Percentiles rank a stretch among this genome's conserved stretches.
phyloP scores from a whole-genome alignment of 2,888 invertebrate genomes.

The Chloroclystis v-ata region DNA sequence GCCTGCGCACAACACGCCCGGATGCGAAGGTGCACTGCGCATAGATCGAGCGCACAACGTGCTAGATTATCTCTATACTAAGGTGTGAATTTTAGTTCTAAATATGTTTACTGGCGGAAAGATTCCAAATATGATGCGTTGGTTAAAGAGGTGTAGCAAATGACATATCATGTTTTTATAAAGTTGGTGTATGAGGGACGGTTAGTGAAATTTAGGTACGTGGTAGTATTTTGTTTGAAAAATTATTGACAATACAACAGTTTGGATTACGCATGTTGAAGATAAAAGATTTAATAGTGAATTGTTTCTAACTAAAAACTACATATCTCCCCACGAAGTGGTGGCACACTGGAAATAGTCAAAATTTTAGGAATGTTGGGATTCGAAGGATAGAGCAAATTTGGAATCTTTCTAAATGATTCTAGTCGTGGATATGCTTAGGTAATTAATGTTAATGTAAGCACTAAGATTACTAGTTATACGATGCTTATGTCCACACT shows the following conservation, averaged over 20 bases:
- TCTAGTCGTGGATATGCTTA: conserved; percentile 73
- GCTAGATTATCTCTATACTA: conserved; percentile 60
- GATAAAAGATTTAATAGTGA: conserved; percentile 70
- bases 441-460: conserved; percentile 66
- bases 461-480: conserved; percentile 72
- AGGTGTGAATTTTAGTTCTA: conserved; percentile 70
- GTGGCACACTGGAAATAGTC: conserved; percentile 52
- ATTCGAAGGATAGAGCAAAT: conserved; percentile 36
- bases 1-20: background rate
- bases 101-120: conserved; percentile 68
- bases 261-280: conserved; percentile 65
- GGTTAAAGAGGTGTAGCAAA: conserved; percentile 63
- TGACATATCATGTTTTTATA: conserved; percentile 68
- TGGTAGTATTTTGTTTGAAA: conserved; percentile 53
- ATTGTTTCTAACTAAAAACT: conserved; percentile 54
- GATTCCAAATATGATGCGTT: conserved; percentile 69
- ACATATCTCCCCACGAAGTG: conserved; percentile 75
- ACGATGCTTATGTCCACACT: conserved; percentile 76
- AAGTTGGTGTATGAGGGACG: conserved; percentile 47
- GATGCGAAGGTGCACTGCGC: too few relatives aligned
- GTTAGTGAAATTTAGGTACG: conserved; percentile 60
- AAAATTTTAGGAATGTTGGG: conserved; percentile 39
- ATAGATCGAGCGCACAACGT: too few relatives aligned
- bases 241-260: conserved; percentile 66
- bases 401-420: conserved; percentile 76